Evolutionary conservation across 2,113 vertebrate species (phyloP).

Genomic region (Cacatua alba): DNA sequence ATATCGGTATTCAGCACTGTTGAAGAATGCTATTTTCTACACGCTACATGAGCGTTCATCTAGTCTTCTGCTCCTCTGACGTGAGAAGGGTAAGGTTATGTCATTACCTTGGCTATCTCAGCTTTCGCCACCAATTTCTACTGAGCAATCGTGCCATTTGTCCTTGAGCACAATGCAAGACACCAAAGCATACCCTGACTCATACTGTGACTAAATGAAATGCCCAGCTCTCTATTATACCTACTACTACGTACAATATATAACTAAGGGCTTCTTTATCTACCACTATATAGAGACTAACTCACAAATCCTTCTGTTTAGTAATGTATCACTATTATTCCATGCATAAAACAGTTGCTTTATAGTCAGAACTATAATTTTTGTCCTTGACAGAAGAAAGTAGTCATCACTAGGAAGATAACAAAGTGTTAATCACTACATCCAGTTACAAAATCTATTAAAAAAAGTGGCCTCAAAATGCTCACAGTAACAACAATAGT

Average conservation of each 20-base stretch:
- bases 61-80: neutral
- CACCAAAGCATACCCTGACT: neutral
- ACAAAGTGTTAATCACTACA: neutral
- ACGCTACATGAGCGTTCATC: neutral
- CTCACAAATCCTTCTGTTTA: neutral
- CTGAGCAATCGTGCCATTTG: neutral
- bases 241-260: neutral
- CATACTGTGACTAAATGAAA: neutral
- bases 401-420: neutral
- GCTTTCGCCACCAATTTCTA: neutral
- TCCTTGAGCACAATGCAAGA: neutral
- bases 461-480: neutral
- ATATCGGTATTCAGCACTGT: neutral
- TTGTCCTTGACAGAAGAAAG: neutral
- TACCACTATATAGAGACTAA: neutral
- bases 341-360: neutral
- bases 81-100: neutral
- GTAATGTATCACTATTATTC: neutral
- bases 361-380: neutral
- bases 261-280: neutral
- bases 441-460: neutral
- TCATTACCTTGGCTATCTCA: neutral
- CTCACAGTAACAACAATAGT: neutral
- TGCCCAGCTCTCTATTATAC: neutral
- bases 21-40: neutral